These are phyloP conservation scores for Hyaena hyaena DNA, from an alignment of 2,113 vertebrate species.

Conservation along the genomic window DNA sequence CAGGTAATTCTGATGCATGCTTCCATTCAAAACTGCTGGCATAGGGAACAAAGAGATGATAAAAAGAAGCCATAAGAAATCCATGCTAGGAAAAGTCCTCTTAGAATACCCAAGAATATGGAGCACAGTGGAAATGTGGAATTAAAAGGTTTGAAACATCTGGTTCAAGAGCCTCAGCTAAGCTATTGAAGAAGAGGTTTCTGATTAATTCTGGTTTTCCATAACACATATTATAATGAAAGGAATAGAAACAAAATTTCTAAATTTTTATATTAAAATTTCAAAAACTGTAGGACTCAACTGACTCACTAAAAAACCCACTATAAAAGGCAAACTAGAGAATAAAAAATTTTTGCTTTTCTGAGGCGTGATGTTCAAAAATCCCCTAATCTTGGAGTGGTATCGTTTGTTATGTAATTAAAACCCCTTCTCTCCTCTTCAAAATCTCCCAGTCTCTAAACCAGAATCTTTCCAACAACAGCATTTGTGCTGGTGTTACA, in stretches of 20 bases:
- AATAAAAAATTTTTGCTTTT: background rate
- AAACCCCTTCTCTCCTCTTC: background rate
- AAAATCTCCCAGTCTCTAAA: background rate
- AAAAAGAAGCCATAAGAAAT: background rate
- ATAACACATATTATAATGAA: background rate
- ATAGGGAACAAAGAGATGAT: background rate
- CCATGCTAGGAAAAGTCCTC: background rate
- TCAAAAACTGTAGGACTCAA: slow-evolving; percentile 23
- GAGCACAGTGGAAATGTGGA: background rate
- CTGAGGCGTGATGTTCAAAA: background rate
- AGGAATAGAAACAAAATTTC: slow-evolving; percentile 37
- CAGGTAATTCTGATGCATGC: background rate
- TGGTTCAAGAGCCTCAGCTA: background rate
- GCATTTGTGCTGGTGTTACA: background rate
- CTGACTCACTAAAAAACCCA: background rate
- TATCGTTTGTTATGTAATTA: background rate
- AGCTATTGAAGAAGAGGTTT: background rate
- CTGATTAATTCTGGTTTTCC: slow-evolving; percentile 10
- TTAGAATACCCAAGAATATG: background rate
- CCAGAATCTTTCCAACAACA: background rate
- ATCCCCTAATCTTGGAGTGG: background rate
- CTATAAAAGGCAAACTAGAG: background rate
- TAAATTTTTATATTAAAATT: slow-evolving; percentile 41
- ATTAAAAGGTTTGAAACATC: background rate
- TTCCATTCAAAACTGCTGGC: background rate